Conservation (phyloP, 2,888 invertebrate genomes). For the Actias luna region DNA sequence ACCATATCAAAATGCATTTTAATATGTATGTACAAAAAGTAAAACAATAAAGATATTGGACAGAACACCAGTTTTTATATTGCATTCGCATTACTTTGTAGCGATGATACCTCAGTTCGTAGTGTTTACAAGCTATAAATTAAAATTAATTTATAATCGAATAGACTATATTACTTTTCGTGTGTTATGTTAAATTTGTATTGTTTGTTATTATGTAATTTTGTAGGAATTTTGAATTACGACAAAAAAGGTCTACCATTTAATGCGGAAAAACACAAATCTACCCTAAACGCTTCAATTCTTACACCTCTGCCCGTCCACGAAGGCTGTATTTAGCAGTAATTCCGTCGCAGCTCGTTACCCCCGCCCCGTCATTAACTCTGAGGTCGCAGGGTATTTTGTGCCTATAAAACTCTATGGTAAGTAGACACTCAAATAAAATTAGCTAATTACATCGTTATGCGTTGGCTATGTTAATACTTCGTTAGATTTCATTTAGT, state of each 20-base stretch:
- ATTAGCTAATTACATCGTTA: constrained; percentile 10
- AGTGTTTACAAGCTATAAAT: no score
- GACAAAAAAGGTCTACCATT: not conserved
- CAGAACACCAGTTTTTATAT: no score
- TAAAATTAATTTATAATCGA: no score
- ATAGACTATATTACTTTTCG: no score
- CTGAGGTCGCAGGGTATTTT: constrained; percentile 10
- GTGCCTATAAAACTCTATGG: constrained; percentile 8
- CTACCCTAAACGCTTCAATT: not conserved
- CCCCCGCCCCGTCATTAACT: constrained; percentile 34
- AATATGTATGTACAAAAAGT: no score
- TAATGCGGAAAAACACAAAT: not conserved
- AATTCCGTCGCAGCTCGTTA: constrained; percentile 17
- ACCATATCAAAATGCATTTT: no score
- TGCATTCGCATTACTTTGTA: no score
- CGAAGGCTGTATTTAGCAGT: constrained; percentile 14
- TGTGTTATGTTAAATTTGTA: no score
- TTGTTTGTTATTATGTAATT: no score
- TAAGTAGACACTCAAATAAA: constrained; percentile 9
- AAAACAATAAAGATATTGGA: no score
- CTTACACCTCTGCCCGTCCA: not conserved
- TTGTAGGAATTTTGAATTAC: no score
- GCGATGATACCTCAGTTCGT: no score
- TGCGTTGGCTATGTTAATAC: not conserved
- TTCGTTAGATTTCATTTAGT: not conserved